Base-by-base conservation (phyloP, 2,113 vertebrate genomes). In the Tauraco erythrolophus region DNA sequence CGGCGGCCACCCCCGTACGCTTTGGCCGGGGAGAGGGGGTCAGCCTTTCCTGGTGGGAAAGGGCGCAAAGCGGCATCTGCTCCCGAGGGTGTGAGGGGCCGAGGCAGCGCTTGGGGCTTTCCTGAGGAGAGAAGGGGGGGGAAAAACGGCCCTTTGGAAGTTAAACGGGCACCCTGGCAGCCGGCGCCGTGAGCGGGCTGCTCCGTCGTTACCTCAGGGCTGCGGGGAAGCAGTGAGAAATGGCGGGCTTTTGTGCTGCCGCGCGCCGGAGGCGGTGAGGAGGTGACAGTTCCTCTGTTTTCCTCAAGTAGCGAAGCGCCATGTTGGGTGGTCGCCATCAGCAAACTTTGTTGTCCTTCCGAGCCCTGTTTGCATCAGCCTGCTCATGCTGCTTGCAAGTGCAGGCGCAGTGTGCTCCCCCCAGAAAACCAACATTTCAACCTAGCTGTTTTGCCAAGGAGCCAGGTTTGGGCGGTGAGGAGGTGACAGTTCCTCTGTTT, bases 111-210 rank as follows among this genome's bases (percentile, higher is more conserved):
- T n/a, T n/a, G 37, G 28, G 33, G 24, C 22, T 79, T 31, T 75
- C 85, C 30, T 35, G 51, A 76, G 45, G 51, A 76, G 45, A 30
- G 17, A 25, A 61, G 4, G 19, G 19, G 10, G 7, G 18, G 17
- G 21, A 7, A n/a, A n/a, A 66, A 76, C 51, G 2, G 5, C 10
- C 37, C 8, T 77, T 65, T 16, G 2, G 10, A 72, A 85, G 66
- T 48, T 23, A 54, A 85, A 41, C 0, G 2, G 35, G 22, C 2
- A 19, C 43, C 13, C 9, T 1, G 1, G 31, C 10, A 37, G 31
- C 27, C 28, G 46, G 14, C 0, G 3, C 9, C 4, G 0, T 50
- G 35, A 12, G 1, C 2, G 12, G 19, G 56, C 22, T 1, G 1
- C 58, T 61, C 23, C 2, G 0, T 25, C 7, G 33, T 65, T 50